These are phyloP conservation scores for Phylloscopus trochilus DNA, from an alignment of 2,113 vertebrate genomes.

Conservation along the genomic window DNA sequence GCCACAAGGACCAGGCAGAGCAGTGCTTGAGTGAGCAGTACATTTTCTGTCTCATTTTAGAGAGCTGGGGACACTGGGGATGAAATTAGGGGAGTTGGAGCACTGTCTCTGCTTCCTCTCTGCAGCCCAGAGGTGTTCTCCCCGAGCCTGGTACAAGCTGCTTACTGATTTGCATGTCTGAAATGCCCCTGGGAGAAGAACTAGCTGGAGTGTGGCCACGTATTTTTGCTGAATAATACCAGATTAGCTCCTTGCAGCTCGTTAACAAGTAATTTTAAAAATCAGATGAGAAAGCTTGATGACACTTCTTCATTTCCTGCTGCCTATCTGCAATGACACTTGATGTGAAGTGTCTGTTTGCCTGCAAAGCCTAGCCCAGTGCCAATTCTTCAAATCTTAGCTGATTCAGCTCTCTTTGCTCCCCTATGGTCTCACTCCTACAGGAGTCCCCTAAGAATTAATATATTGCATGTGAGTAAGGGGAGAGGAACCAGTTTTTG, in stretches of 20 bases:
- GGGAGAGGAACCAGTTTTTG: background rate
- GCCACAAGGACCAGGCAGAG: background rate
- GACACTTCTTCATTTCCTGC: background rate
- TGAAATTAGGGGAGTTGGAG: background rate
- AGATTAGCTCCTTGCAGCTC: background rate
- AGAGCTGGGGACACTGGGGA: background rate
- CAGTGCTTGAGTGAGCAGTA: accelerated
- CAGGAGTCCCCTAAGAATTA: background rate
- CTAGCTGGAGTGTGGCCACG: background rate
- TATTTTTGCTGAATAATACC: background rate
- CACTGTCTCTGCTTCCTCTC: background rate
- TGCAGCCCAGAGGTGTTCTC: background rate
- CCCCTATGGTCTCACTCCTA: background rate
- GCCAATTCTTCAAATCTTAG: background rate
- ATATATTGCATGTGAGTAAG: background rate
- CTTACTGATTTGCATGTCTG: background rate
- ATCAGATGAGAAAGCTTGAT: background rate
- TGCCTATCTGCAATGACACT: background rate
- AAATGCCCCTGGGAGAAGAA: background rate
- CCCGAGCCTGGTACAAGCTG: background rate
- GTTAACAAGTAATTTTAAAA: background rate
- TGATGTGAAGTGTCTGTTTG: background rate
- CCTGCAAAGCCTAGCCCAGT: background rate
- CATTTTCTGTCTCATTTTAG: background rate
- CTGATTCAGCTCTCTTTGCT: background rate